Base-by-base conservation (phyloP, 2,888 invertebrate genomes). In the Campopleginae sp. region DNA sequence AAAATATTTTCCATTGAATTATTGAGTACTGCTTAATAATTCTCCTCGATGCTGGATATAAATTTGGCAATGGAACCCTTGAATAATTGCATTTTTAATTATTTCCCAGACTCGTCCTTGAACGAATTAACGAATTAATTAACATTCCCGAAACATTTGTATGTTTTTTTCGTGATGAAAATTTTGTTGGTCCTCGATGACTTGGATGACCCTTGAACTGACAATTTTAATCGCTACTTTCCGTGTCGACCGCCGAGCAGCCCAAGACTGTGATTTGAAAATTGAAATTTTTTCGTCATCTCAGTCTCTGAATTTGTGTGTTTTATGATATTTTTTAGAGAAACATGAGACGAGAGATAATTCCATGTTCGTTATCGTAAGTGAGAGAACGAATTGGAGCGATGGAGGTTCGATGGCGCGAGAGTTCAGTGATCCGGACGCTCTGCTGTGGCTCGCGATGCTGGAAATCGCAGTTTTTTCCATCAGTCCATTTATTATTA, bases 371-470 rank as follows among this genome's bases (percentile, higher is more conserved):
- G 19, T 38, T 72, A 19, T 61, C 38, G 23, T 7, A 63, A 61
- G 46, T 31, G 8, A 48, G 51, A 48, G 74, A 80, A n/a, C n/a
- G 48, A 81, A 77, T 27, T 74, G 17, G 87, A 87, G 74, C 85
- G 80, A 66, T 87, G 54, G n/a, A n/a, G 54, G 74, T 72, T 70
- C 61, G 71, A 38, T 63, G n/a, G n/a, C 46, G 48, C 77, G 17
- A 63, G 78, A 82, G 87, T 87, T 82, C 84, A 72, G 78, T 87
- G 84, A 84, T 86, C 82, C 80, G 75, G 51, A 81, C 58, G 48
- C 65, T 71, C 79, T 78, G 80, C 46, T 72, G 66, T 65, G 65
- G 65, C 17, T 84, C 84, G 81, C 76, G 85, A 71, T 83, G 82
- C 17, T 70, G 42, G 76, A 33, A 70, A 33, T 48, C 31, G 23